These are phyloP conservation scores for Scytalopus superciliaris DNA, from an alignment of 2,113 vertebrate species.

Conservation along the genomic window DNA sequence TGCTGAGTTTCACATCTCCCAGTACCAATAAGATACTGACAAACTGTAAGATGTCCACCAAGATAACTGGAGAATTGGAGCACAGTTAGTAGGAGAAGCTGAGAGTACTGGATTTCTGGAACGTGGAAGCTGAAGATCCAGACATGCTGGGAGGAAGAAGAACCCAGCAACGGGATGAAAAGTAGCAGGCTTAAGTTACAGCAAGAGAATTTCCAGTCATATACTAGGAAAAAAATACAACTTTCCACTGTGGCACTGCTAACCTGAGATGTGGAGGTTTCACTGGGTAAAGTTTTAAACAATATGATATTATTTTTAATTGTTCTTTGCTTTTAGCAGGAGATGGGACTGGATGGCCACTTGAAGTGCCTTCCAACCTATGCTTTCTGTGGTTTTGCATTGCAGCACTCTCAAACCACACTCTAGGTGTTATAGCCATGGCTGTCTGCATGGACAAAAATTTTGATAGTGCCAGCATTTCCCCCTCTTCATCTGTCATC, in stretches of 20 bases:
- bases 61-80: neutral
- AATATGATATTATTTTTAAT: rapidly evolving
- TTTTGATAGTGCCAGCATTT: neutral
- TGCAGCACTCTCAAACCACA: neutral
- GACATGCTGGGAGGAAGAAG: neutral
- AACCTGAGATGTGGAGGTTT: neutral
- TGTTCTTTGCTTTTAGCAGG: neutral
- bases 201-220: neutral
- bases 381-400: neutral
- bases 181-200: neutral
- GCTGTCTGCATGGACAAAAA: neutral
- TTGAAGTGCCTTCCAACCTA: neutral
- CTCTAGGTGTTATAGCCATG: neutral
- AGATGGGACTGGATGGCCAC: neutral
- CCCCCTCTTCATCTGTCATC: neutral
- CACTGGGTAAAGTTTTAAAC: neutral
- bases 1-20: neutral
- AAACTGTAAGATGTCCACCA: neutral
- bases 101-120: neutral
- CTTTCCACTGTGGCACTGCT: neutral
- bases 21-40: neutral
- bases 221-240: neutral
- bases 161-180: neutral
- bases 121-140: neutral
- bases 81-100: neutral